Evolutionary conservation across 2,888 invertebrate species (phyloP).

Genomic region (Ophion ellenae): DNA sequence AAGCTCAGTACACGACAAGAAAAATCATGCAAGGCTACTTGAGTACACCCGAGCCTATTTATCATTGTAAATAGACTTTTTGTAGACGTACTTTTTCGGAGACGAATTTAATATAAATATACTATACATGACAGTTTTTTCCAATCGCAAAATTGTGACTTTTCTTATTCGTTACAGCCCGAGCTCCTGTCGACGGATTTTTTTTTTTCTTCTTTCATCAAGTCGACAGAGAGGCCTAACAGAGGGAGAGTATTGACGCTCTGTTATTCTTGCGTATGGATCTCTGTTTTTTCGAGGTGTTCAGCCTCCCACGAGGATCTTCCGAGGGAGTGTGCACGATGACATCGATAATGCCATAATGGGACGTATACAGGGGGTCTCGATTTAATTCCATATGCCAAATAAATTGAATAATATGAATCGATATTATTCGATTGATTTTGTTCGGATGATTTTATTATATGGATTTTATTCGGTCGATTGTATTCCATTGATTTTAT

Average conservation of each 20-base stretch:
- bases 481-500: neutral
- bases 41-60: slow-evolving; percentile 35
- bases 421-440: neutral
- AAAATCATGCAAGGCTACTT: slow-evolving; percentile 16
- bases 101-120: slow-evolving; percentile 66
- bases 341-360: slow-evolving; percentile 49
- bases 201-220: slow-evolving; percentile 9
- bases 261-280: slow-evolving; percentile 81
- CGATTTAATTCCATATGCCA: neutral
- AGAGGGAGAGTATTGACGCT: slow-evolving; percentile 9
- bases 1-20: slow-evolving; percentile 35
- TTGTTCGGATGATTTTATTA: neutral
- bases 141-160: slow-evolving; percentile 23
- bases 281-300: slow-evolving; percentile 77
- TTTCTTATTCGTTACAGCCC: neutral
- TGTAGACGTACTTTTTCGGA: slow-evolving; percentile 51
- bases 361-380: neutral
- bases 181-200: neutral
- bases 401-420: neutral
- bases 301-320: slow-evolving; percentile 73
- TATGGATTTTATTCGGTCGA: neutral
- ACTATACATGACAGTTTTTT: slow-evolving; percentile 36
- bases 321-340: slow-evolving; percentile 73
- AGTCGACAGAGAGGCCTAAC: no score
- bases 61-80: slow-evolving; percentile 64